Evolutionary conservation across 1,140 invertebrate species (phyloP).

Genomic region (Acromyrmex charruanus): DNA sequence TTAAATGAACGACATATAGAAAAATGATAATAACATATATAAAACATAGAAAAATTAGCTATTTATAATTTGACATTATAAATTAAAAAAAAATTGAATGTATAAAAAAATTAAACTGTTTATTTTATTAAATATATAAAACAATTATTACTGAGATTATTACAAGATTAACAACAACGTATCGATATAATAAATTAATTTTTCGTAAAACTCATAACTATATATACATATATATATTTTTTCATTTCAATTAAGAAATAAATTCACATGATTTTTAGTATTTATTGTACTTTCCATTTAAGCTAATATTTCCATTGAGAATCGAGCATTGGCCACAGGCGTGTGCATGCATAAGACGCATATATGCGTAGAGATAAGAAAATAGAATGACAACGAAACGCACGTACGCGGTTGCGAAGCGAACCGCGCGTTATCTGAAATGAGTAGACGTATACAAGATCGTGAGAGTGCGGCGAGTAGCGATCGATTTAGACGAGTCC

Average conservation of each 20-base stretch:
- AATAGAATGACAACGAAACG: constrained; percentile 22
- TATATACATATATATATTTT: background rate
- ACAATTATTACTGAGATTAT: background rate
- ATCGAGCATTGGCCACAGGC: constrained; percentile 1
- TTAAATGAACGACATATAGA: too few species aligned
- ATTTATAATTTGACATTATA: too few species aligned
- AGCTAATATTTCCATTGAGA: constrained; percentile 33
- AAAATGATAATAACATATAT: too few species aligned
- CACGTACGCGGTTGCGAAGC: constrained; percentile 20
- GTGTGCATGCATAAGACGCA: background rate
- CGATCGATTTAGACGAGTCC: constrained; percentile 72
- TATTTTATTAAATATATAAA: background rate
- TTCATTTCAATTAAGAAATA: background rate
- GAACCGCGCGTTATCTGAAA: constrained; percentile 69
- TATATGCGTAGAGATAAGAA: constrained; percentile 54
- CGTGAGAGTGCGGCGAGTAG: constrained; percentile 67
- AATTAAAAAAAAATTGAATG: too few species aligned
- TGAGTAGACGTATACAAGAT: constrained; percentile 44
- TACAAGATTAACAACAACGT: background rate
- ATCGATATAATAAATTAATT: background rate
- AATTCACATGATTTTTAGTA: background rate
- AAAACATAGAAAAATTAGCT: too few species aligned
- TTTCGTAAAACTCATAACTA: background rate
- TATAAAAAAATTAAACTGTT: background rate
- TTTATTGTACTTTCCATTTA: constrained; percentile 15